Percentiles rank a stretch among this genome's conserved stretches.
Evolutionary conservation across 1,140 invertebrate genomes (phyloP).

Genomic region (Laupala kohalensis): DNA sequence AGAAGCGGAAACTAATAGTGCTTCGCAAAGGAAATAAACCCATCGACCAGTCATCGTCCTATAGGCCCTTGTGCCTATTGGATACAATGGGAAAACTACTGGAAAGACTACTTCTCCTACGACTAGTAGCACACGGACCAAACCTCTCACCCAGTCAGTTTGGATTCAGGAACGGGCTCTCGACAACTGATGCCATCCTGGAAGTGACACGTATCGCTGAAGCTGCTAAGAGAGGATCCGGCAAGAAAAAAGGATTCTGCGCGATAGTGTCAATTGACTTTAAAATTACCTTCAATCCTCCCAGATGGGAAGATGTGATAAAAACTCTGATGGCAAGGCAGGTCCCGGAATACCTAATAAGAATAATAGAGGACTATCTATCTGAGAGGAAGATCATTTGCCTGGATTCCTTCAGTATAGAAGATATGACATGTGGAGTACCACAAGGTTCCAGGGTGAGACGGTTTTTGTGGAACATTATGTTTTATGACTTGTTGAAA

Average conservation of each 20-base stretch:
- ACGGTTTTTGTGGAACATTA: background rate
- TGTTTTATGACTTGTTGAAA: background rate
- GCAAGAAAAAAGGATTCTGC: background rate
- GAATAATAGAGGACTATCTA: background rate
- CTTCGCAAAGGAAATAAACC: too few relatives aligned
- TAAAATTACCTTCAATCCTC: background rate
- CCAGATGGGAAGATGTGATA: background rate
- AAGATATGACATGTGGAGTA: background rate
- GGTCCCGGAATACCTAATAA: background rate
- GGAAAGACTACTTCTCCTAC: too few relatives aligned
- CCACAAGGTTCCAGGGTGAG: background rate
- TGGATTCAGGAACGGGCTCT: too few relatives aligned
- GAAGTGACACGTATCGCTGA: background rate
- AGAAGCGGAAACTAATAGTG: too few relatives aligned
- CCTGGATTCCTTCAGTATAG: background rate
- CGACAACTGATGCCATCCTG: too few relatives aligned
- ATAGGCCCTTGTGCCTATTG: too few relatives aligned
- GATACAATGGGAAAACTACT: too few relatives aligned
- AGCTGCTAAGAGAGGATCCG: background rate
- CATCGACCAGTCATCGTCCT: too few relatives aligned
- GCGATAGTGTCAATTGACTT: too few relatives aligned
- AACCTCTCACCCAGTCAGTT: too few relatives aligned
- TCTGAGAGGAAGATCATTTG: background rate
- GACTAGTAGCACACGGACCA: too few relatives aligned
- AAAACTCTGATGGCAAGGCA: background rate